Evolutionary conservation across 2,888 invertebrate genomes (phyloP), one percentile per base, ranked within the genome.

Genomic region (Leptinotarsa rubiginosa): DNA sequence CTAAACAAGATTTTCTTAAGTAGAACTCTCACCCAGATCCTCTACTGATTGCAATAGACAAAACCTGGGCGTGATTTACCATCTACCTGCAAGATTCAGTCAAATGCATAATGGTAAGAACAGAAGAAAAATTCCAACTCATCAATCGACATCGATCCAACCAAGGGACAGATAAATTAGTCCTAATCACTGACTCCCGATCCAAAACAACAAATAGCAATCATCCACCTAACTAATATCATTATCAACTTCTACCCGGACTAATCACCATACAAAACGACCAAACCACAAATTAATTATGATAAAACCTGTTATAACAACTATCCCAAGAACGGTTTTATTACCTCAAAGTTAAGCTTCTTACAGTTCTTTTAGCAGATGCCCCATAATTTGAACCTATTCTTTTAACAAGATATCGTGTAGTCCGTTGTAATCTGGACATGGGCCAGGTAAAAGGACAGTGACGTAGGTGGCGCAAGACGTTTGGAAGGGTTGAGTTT

Each of bases 391-490:
- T 79, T 80, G 77, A 72, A 69, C 74, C 79, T 77, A 80, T 80
- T 80, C 79, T 79, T 80, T 80, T 80, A 80, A 80, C 78, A 78
- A 80, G 80, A 79, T 80, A 78, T 68, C 74, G 68, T 76, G 75
- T 75, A 72, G 69, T 72, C 70, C 65, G 70, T 54, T 72, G 71
- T 72, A 68, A 76, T 73, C 73, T 73, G 70, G 65, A 49, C 59
- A 62, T 41, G 70, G 52, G 56, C 50, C 73, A 73, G 75, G 73
- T 76, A 73, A 68, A 59, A 71, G 22, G 31, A 41, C 75, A 76
- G 75, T 73, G 73, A 65, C 56, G 75, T 13, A 15, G 18, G 4
- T 13, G 22, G 2, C 20, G 56, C 25, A 20, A 15, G 13, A 12
- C 3, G 22, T 12, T 22, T 15, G 13, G 15, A 56, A 56, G 56